phyloP scores from a whole-genome alignment of 2,797 vertebrate genomes.

The Muraenolepis orangiensis region DNA sequence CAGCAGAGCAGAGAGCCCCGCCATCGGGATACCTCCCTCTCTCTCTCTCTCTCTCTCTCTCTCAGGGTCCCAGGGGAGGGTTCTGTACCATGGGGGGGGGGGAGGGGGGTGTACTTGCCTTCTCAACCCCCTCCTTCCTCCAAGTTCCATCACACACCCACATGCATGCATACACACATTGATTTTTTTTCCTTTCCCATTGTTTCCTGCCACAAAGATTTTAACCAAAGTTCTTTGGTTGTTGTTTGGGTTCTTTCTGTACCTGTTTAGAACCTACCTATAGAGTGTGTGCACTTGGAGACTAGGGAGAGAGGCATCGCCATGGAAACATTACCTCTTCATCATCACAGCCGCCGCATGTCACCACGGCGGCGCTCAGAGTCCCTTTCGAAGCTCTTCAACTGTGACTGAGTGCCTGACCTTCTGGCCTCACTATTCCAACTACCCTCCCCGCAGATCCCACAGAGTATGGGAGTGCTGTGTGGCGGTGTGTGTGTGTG shows the following conservation, averaged over 20 bases:
- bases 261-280: too few species aligned
- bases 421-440: constrained; percentile 42
- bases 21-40: too few species aligned
- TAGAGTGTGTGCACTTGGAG: constrained; percentile 34
- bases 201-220: too few species aligned
- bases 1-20: constrained; percentile 45
- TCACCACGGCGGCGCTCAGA: constrained; percentile 72
- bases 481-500: constrained; percentile 16
- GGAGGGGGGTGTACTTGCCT: not conserved
- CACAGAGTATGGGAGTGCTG: constrained; percentile 23
- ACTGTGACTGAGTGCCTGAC: constrained; percentile 69
- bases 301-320: constrained; percentile 36
- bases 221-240: not conserved
- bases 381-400: constrained; percentile 67
- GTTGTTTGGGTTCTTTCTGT: not conserved
- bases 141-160: not conserved
- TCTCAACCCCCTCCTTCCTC: not conserved
- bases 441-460: too few species aligned
- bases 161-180: not conserved
- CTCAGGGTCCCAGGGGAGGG: not conserved
- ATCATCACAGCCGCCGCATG: constrained; percentile 69
- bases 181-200: not conserved
- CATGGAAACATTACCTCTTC: constrained; percentile 75
- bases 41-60: not conserved
- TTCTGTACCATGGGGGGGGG: too few species aligned